Base-by-base conservation (phyloP, 2,888 invertebrate species). In the Chelonus formosanus region DNA sequence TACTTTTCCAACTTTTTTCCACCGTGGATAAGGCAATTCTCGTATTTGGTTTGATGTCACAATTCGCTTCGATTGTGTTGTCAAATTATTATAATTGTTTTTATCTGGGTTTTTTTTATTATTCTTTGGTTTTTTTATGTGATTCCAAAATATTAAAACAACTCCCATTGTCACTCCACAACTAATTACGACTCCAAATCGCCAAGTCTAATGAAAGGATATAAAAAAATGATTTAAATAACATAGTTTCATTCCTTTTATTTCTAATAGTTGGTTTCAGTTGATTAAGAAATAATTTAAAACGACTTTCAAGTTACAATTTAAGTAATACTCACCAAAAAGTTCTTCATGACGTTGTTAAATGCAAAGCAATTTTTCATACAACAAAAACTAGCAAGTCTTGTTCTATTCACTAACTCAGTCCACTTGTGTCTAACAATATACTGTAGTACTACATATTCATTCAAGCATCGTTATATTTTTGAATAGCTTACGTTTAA, bases 1-100 rank as follows among this genome's bases (percentile, higher is more conserved):
- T 3, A 85, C 76, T 20, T 70, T 72, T 6, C 84, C 85, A 35
- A 84, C 78, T 74, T 79, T 79, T 6, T 74, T 74, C 85, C 85
- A 85, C 48, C 78, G 76, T 5, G 71, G 58, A 7, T 74, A 60
- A 6, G 57, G 62, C 34, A 67, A 54, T 47, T 67, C 50, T 36
- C 35, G 34, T 31, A 61, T 53, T 61, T 8, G n/a, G 5, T 32
- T 6, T 3, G 5, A 31, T n/a, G 7, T 52, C 20, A 53, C 44
- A 4, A n/a, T n/a, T 36, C 36, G 5, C 8, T 59, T 36, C 5
- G 5, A n/a, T 32, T 1, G 4, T 40, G 59, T 5, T 59, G 20
- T 5, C 20, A 7, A 35, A 48, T 34, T 36, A 5, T 61, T 52
- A 31, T 5, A 10, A 3, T 8, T 31, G 47, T 61, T n/a, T n/a